Evolutionary conservation across 2,888 invertebrate genomes (phyloP).

Genomic region (Lepidochitona cinerea): DNA sequence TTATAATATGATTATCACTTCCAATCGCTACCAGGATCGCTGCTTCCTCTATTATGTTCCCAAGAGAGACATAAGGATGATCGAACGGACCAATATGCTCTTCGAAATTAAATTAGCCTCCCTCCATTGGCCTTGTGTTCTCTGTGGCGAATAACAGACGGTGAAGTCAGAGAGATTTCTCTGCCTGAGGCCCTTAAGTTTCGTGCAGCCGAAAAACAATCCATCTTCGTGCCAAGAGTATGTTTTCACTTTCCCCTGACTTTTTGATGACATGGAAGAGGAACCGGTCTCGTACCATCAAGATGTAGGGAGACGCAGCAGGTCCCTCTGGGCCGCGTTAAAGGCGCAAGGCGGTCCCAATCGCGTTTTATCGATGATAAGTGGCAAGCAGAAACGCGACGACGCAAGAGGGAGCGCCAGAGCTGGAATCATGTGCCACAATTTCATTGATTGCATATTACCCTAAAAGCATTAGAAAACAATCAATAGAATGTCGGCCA

Average conservation of each 20-base stretch:
- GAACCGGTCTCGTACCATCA: too few species aligned
- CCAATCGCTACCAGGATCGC: too few species aligned
- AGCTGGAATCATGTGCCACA: not conserved
- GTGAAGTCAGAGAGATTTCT: not conserved
- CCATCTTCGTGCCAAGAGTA: not conserved
- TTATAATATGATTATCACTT: too few species aligned
- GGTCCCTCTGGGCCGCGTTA: not conserved
- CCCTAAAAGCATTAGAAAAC: not conserved
- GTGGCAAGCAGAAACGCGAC: not conserved
- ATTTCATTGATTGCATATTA: not conserved
- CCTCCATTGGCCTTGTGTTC: not conserved
- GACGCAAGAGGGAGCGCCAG: not conserved
- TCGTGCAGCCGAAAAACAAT: not conserved
- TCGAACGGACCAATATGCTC: not conserved
- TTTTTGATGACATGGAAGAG: too few species aligned
- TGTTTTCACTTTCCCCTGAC: too few species aligned
- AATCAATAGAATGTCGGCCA: not conserved
- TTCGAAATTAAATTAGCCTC: not conserved
- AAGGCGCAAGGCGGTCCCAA: not conserved
- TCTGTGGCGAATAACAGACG: not conserved
- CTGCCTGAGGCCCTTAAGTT: not conserved
- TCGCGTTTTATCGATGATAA: not conserved
- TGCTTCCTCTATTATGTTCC: too few species aligned
- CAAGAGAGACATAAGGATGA: not conserved
- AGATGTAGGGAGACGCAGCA: too few species aligned